phyloP scores from a whole-genome alignment of 2,797 vertebrate genomes.

The Thalassophryne amazonica region DNA sequence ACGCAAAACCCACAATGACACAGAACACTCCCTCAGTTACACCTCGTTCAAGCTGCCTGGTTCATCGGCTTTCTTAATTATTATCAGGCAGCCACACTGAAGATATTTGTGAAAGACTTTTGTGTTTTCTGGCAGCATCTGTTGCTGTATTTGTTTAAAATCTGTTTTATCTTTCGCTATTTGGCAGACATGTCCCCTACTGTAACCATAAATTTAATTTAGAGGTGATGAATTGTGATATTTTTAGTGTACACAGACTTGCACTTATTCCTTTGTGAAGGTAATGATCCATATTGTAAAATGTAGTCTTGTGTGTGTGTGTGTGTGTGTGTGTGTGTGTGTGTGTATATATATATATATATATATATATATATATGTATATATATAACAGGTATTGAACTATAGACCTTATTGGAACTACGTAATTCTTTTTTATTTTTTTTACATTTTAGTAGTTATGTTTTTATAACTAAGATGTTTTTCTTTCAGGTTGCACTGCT shows the following conservation, averaged over 20 bases:
- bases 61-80: not conserved
- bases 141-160: conserved; percentile 11
- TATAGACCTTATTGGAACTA: no score
- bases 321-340: no score
- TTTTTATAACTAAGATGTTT: no score
- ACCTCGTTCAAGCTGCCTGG: not conserved
- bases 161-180: conserved; percentile 25
- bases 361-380: no score
- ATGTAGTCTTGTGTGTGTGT: no score
- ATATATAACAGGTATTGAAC: no score
- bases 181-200: conserved; percentile 16
- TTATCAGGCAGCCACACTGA: not conserved
- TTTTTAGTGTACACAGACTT: conserved; percentile 1
- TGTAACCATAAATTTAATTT: conserved; percentile 19
- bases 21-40: conserved; percentile 5
- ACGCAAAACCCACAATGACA: conserved; percentile 1
- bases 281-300: not conserved
- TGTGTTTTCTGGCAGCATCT: not conserved
- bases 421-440: no score
- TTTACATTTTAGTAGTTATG: no score
- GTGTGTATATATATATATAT: no score
- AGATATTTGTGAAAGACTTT: not conserved
- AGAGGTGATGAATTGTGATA: conserved; percentile 19
- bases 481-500: no score
- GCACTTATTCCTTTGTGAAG: not conserved